Percentiles rank a stretch among this genome's conserved stretches.
Evolutionary conservation across 2,888 invertebrate genomes (phyloP).

Genomic region (Apamea anceps): DNA sequence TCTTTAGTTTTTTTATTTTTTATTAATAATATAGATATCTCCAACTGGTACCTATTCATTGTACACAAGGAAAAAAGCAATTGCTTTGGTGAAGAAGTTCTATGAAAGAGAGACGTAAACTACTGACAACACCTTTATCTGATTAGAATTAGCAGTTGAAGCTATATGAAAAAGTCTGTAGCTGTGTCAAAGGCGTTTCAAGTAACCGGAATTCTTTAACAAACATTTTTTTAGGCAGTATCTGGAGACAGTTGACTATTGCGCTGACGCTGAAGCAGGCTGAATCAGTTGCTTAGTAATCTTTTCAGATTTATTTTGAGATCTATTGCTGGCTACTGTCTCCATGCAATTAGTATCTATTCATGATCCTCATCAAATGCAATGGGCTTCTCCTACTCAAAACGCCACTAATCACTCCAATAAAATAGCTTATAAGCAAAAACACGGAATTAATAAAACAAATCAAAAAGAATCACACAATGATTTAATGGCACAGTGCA

Average conservation of each 20-base stretch:
- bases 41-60: not conserved
- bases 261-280: not conserved
- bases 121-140: not conserved
- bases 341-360: conserved; percentile 18
- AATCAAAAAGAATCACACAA: conserved; percentile 56
- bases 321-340: not conserved
- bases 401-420: conserved; percentile 42
- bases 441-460: conserved; percentile 46
- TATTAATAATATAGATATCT: not conserved
- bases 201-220: not conserved
- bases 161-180: not conserved
- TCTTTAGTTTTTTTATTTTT: not conserved
- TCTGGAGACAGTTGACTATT: not conserved
- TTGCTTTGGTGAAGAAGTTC: no score
- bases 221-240: not conserved
- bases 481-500: conserved; percentile 67
- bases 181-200: not conserved
- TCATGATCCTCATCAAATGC: conserved; percentile 19
- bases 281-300: not conserved
- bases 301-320: not conserved
- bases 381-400: conserved; percentile 3
- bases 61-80: not conserved
- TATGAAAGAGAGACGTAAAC: not conserved
- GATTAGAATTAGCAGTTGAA: not conserved
- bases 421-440: conserved; percentile 52